phyloP scores from a whole-genome alignment of 2,797 vertebrate species.

The Pantherophis vulpinus region DNA sequence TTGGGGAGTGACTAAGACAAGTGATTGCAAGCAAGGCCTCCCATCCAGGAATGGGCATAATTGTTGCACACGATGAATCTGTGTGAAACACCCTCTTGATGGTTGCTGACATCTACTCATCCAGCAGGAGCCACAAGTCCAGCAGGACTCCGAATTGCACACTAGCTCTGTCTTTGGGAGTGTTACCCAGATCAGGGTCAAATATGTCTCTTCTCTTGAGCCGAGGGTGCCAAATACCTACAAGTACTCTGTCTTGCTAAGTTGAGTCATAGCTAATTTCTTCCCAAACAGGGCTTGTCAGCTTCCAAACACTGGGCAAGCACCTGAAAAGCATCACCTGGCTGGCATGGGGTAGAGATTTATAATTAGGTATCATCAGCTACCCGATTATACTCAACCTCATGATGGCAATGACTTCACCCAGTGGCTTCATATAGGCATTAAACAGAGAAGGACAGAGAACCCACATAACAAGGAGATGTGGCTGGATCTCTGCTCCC shows the following conservation, averaged over 20 bases:
- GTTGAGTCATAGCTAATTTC: background rate
- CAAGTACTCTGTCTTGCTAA: background rate
- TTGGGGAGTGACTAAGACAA: background rate
- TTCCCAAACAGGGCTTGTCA: background rate
- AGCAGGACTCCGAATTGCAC: background rate
- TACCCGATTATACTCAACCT: background rate
- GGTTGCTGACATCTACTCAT: background rate
- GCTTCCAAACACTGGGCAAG: background rate
- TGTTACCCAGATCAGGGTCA: background rate
- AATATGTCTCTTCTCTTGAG: background rate
- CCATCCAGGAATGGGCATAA: background rate
- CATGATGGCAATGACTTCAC: background rate
- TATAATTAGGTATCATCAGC: background rate
- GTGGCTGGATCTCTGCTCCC: background rate
- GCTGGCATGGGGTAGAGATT: background rate
- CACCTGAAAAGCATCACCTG: background rate
- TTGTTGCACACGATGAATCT: background rate
- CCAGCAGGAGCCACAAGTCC: background rate
- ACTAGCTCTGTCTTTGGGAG: background rate
- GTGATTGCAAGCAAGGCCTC: background rate
- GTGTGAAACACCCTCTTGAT: background rate
- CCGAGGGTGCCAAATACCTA: background rate
- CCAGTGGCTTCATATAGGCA: background rate
- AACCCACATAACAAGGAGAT: background rate
- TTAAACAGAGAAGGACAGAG: background rate